These are phyloP conservation scores for Tenebrio molitor DNA, from an alignment of 1,140 invertebrate genomes.

Conservation along the genomic window DNA sequence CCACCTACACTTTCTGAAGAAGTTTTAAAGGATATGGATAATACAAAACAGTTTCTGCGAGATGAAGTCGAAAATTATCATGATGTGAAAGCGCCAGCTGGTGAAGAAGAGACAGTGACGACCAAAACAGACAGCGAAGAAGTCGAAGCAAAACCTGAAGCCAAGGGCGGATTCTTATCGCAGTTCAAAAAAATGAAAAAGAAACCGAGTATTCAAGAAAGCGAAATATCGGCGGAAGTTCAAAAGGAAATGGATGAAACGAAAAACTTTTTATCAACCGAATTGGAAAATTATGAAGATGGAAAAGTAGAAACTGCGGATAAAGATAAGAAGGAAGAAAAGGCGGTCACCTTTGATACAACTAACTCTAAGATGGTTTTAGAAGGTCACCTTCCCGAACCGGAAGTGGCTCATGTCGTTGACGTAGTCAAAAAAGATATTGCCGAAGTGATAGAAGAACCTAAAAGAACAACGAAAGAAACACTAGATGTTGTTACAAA, in stretches of 20 bases:
- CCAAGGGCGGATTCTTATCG: constrained; percentile 18
- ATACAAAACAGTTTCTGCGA: constrained; percentile 47
- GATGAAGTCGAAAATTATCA: constrained; percentile 55
- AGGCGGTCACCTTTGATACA: constrained; percentile 13
- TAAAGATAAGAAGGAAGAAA: constrained; percentile 22
- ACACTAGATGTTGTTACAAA: background rate
- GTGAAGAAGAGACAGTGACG: constrained; percentile 34
- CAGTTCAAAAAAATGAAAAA: constrained; percentile 32
- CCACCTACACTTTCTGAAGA: background rate
- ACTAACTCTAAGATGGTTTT: constrained; percentile 10
- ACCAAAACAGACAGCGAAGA: background rate
- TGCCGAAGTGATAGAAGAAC: background rate
- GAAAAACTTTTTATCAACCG: constrained; percentile 55
- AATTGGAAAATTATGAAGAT: constrained; percentile 58
- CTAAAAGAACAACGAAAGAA: background rate
- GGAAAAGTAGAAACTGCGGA: constrained; percentile 32
- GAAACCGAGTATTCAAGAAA: background rate
- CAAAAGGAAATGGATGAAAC: constrained; percentile 55
- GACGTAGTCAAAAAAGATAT: constrained; percentile 14
- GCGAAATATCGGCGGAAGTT: constrained; percentile 41
- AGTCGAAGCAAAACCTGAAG: constrained; percentile 47
- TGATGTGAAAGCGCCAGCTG: constrained; percentile 49
- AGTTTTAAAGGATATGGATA: constrained; percentile 44
- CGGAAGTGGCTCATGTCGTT: constrained; percentile 19
- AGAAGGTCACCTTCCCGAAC: background rate